These are phyloP conservation scores for Etheostoma nigrum DNA, from an alignment of 2,797 vertebrate species.

Conservation along the genomic window DNA sequence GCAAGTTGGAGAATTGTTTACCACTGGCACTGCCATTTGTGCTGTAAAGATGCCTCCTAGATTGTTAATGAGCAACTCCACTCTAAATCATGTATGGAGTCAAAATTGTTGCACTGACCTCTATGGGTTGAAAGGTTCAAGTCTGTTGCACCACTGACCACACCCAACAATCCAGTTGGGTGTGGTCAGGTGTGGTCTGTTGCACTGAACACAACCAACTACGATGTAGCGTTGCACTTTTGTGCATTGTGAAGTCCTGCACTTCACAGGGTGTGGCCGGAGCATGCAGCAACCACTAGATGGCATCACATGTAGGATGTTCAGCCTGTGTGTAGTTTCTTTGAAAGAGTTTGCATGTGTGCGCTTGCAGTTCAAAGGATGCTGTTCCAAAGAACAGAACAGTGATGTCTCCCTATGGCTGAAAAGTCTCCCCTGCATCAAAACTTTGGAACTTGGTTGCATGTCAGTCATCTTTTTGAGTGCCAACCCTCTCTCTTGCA, in stretches of 20 bases:
- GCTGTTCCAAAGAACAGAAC: constrained; percentile 65
- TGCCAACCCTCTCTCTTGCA: constrained; percentile 42
- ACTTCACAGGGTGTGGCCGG: constrained; percentile 71
- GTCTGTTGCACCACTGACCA: constrained; percentile 77
- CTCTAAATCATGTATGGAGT: constrained; percentile 65
- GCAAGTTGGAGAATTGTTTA: constrained; percentile 83
- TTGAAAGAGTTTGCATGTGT: constrained; percentile 71
- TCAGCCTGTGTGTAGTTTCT: constrained; percentile 63
- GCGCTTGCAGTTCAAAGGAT: constrained; percentile 62
- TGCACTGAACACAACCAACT: constrained; percentile 78
- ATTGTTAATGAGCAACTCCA: constrained; percentile 69
- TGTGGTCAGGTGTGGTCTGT: constrained; percentile 73
- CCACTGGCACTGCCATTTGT: constrained; percentile 74
- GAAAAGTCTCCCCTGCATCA: constrained; percentile 70
- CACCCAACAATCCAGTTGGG: constrained; percentile 66
- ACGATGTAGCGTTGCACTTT: constrained; percentile 69
- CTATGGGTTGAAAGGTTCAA: constrained; percentile 85
- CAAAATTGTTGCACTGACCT: constrained; percentile 81
- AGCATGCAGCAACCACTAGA: constrained; percentile 75
- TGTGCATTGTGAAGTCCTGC: constrained; percentile 73
- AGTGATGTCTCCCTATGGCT: constrained; percentile 65
- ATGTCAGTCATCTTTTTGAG: constrained; percentile 71
- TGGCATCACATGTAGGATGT: constrained; percentile 64
- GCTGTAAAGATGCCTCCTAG: constrained; percentile 78
- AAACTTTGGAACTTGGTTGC: constrained; percentile 76